phyloP scores from a whole-genome alignment of 2,113 vertebrate species.

The Eulacestoma nigropectus region DNA sequence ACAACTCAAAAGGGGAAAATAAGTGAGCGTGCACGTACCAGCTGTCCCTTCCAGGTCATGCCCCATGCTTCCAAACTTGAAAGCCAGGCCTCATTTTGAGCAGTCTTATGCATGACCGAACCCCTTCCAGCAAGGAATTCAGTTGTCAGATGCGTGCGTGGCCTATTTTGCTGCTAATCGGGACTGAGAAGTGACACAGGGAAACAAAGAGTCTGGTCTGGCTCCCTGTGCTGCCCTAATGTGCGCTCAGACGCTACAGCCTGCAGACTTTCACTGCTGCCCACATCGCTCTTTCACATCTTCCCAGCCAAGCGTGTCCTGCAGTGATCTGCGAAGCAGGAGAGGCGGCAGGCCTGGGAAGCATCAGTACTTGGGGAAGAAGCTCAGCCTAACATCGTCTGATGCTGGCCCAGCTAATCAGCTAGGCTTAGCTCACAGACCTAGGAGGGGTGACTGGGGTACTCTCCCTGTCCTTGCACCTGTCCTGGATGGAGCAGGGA shows the following conservation, averaged over 20 bases:
- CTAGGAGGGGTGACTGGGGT: no score
- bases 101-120: conserved; percentile 35
- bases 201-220: not conserved
- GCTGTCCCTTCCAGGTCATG: conserved; percentile 35
- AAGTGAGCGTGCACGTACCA: not conserved
- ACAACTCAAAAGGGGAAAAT: not conserved
- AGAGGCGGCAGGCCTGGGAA: not conserved
- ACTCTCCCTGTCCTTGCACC: not conserved
- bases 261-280: not conserved
- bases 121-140: conserved; percentile 35
- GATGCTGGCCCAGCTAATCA: not conserved
- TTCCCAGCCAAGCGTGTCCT: not conserved
- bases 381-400: not conserved
- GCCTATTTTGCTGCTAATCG: conserved; percentile 26
- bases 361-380: accelerated
- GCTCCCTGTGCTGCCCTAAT: not conserved
- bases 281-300: accelerated
- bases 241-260: not conserved
- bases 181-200: not conserved
- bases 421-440: not conserved
- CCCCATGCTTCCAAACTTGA: conserved; percentile 9
- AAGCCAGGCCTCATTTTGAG: conserved; percentile 35
- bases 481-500: not conserved
- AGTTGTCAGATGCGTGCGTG: not conserved
- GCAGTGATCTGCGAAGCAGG: accelerated